Evolutionary conservation across 1,140 invertebrate genomes (phyloP), one percentile per base, ranked within the genome.

Genomic region (Bicyclus anynana): DNA sequence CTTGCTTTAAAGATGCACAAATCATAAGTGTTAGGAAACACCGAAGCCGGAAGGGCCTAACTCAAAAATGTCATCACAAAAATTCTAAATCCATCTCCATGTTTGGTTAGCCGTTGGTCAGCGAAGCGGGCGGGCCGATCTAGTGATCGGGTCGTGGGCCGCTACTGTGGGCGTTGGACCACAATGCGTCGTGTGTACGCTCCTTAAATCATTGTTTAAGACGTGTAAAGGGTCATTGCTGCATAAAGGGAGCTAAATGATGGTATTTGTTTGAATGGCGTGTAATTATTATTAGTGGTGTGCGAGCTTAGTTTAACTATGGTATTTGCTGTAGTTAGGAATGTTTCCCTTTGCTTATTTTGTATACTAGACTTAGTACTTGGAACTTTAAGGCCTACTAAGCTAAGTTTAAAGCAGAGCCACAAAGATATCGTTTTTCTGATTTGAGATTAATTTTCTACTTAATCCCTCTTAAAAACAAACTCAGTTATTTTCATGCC

Each of bases 41-140:
- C n/a, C n/a, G n/a, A n/a, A n/a, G n/a, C n/a, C n/a, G n/a, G n/a
- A n/a, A n/a, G n/a, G n/a, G n/a, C n/a, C n/a, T n/a, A n/a, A n/a
- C n/a, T n/a, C n/a, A n/a, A n/a, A n/a, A n/a, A n/a, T n/a, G n/a
- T n/a, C n/a, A n/a, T n/a, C n/a, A n/a, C n/a, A n/a, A n/a, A n/a
- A n/a, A n/a, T n/a, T n/a, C n/a, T n/a, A 49, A 74, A 72, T 57
- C 66, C 54, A 2, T 42, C 27, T 74, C 74, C 72, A 66, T 38
- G 58, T 35, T 52, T 21, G 14, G 10, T n/a, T 13, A 55, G 18
- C 29, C 60, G 33, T 40, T 44, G 65, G 74, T 60, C 76, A 67
- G 54, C 63, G 49, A 68, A 59, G 67, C 70, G 71, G 76, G 77
- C 69, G 77, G 78, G 74, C 76, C 68, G 73, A 76, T 76, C 74